Conservation (phyloP, 2,797 vertebrate species). For the Poeciliopsis gracilis region DNA sequence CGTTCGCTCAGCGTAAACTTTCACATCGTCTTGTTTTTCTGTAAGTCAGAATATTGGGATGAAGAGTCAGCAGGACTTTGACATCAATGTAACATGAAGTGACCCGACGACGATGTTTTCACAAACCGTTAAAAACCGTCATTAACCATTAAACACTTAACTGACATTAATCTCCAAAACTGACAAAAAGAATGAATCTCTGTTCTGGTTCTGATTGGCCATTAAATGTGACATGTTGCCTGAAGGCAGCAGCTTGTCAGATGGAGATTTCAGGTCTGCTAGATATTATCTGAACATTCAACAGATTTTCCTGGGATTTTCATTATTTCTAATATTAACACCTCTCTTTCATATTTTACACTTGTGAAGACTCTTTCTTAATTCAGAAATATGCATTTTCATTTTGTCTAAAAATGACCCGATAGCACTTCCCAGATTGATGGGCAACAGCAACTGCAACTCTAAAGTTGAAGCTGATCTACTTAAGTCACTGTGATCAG, state of each 20-base stretch:
- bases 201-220: background rate
- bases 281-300: background rate
- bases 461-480: background rate
- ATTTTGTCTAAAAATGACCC: background rate
- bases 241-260: background rate
- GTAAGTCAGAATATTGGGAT: background rate
- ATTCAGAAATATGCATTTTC: background rate
- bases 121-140: background rate
- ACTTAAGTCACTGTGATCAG: background rate
- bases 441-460: background rate
- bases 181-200: background rate
- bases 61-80: background rate
- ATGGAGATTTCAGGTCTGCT: background rate
- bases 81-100: background rate
- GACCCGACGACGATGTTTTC: background rate
- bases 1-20: background rate
- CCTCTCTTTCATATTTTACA: background rate
- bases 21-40: background rate
- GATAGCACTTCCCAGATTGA: background rate
- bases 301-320: background rate
- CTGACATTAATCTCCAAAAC: background rate
- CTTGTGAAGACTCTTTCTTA: background rate
- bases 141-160: background rate
- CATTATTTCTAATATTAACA: no score
- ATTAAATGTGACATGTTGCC: background rate